Base-by-base conservation (phyloP, 1,140 invertebrate species). In the Zeugodacus cucurbitae region DNA sequence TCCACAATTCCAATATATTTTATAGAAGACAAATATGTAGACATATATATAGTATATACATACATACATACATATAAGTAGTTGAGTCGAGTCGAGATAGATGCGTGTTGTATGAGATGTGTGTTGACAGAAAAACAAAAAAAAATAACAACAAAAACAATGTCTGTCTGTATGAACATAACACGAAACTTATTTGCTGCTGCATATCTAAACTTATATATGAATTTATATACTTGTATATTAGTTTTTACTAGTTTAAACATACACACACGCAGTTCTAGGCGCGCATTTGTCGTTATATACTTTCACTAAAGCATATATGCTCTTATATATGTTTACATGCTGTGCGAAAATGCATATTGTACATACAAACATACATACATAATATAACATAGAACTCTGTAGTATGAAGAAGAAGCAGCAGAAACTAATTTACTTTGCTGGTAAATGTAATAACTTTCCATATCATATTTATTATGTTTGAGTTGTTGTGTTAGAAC, bases 201-300 rank as follows among this genome's bases (percentile, higher is more conserved):
- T 82, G 74, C 41, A 82, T 82, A 82, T 82, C 44, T 82, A 26
- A 48, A 54, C 26, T 48, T 48, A 54, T 20, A 74, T 74, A 82
- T 29, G n/a, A 48, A 48, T 48, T 41, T 48, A 82, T 29, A 82
- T 74, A 74, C 48, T 54, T 41, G 37, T 74, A 41, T 41, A 74
- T 74, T 74, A 74, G 70, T 74, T 74, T 37, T 74, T 34, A 74
- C 70, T 74, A 74, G 37, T 74, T 74, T 74, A 41, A 74, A 74
- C 1, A 54, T 3, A 48, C 48, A 41, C 37, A 74, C 32, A n/a
- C 70, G 37, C 34, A 37, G 70, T 20, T 8, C 20, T n/a, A 41
- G 3, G 37, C 70, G 70, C 37, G 32, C 70, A 74, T 74, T 44
- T 74, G 22, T 14, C 10, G 59, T 37, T 70, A 70, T 26, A 34